phyloP scores from a whole-genome alignment of 2,797 vertebrate genomes.

The Centropyge bicolor region DNA sequence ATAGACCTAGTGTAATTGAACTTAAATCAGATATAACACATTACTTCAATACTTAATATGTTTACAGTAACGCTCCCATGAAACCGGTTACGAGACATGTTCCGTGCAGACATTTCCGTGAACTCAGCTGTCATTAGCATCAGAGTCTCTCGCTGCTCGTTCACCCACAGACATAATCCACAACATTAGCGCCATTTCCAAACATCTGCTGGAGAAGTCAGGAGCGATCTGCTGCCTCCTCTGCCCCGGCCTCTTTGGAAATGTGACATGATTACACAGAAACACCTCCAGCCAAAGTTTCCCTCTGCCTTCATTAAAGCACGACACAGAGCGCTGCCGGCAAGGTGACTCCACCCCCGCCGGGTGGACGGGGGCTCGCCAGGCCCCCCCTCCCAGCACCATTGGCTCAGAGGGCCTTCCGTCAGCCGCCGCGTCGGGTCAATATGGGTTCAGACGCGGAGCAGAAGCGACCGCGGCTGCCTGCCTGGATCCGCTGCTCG shows the following conservation, averaged over 20 bases:
- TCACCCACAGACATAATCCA: conserved; percentile 60
- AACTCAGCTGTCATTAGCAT: conserved; percentile 35
- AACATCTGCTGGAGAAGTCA: conserved; percentile 84
- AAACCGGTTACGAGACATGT: not conserved
- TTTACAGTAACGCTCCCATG: not conserved
- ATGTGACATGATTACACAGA: conserved; percentile 70
- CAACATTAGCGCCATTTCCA: conserved; percentile 79
- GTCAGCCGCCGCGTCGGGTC: conserved; percentile 56
- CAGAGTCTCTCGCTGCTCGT: conserved; percentile 29
- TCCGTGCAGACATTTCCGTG: not conserved
- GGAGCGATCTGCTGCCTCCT: conserved; percentile 71
- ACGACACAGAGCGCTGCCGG: conserved; percentile 68
- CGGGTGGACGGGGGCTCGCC: not conserved
- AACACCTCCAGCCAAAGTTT: conserved; percentile 77
- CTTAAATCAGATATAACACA: not conserved
- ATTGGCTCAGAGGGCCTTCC: conserved; percentile 74
- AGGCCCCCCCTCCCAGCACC: not conserved
- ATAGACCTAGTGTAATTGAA: not conserved
- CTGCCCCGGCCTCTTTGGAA: conserved; percentile 60
- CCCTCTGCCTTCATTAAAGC: conserved; percentile 79
- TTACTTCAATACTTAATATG: not conserved
- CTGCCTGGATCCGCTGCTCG: conserved; percentile 46
- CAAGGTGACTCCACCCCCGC: conserved; percentile 82
- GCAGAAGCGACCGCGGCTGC: conserved; percentile 58
- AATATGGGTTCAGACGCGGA: conserved; percentile 55